These are phyloP conservation scores for Mythimna ferrago DNA, from an alignment of 2,888 invertebrate species.

Conservation along the genomic window DNA sequence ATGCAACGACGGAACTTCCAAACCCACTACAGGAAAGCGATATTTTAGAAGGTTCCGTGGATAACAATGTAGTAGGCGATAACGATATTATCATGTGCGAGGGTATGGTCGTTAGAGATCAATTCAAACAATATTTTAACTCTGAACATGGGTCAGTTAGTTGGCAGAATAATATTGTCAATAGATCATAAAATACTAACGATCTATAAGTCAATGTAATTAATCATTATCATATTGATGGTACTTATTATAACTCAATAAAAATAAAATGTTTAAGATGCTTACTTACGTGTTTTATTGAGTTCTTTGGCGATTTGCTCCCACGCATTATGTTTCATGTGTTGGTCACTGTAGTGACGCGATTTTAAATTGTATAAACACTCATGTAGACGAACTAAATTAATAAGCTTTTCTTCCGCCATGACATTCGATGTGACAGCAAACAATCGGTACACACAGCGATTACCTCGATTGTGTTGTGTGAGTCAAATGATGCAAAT, in stretches of 20 bases:
- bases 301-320: constrained; percentile 40
- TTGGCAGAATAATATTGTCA: constrained; percentile 23
- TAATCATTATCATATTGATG: constrained; percentile 7
- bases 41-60: constrained; percentile 39
- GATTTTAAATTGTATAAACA: constrained; percentile 43
- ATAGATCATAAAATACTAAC: constrained; percentile 8
- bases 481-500: constrained; percentile 42
- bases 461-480: constrained; percentile 29
- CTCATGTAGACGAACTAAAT: constrained; percentile 43
- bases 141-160: constrained; percentile 34
- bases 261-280: constrained; percentile 25
- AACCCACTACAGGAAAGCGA: constrained; percentile 13
- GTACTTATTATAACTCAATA: constrained; percentile 30
- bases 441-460: constrained; percentile 20
- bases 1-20: constrained; percentile 8
- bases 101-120: constrained; percentile 46
- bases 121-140: constrained; percentile 47
- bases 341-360: constrained; percentile 40
- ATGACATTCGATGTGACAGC: constrained; percentile 12
- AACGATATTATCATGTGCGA: constrained; percentile 18
- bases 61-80: constrained; percentile 28
- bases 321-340: constrained; percentile 43
- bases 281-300: constrained; percentile 40
- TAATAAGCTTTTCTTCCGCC: constrained; percentile 3
- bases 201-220: not conserved